Evolutionary conservation across 2,113 vertebrate species (phyloP), one percentile per base, ranked within the genome.

Genomic region (Crypturellus undulatus): DNA sequence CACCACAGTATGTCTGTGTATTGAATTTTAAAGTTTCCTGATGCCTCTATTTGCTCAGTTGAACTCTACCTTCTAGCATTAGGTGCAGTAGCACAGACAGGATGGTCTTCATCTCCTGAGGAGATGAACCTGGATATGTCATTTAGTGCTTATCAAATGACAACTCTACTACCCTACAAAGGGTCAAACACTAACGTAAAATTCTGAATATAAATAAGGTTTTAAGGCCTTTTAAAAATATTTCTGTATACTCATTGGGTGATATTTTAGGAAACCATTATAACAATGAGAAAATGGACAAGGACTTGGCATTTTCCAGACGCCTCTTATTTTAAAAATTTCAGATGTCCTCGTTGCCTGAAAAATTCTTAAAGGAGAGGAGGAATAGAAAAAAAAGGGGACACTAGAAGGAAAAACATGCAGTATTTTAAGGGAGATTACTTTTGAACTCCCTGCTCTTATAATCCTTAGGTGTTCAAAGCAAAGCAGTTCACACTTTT

Each of bases 131-230:
- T 93, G 86, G 43, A 84, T 75, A 64, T 87, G 69, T 63, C 67
- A 49, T 92, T 94, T 89, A 81, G 69, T 69, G 76, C 73, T 92
- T 49, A 78, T 86, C 70, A 90, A 95, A 89, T 87, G 70, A n/a
- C 54, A 88, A 2, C 26, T 84, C 7, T 84, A 88, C 79, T 69
- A 59, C 40, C 10, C 36, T 75, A 65, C 72, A 84, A 86, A 92
- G 90, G 34, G 52, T 87, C 65, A 47, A 92, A 76, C 43, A 86
- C 18, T 36, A 76, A 10, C 21, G 58, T 58, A 73, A 94, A 88
- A 92, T 58, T 86, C 18, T 49, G 49, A 86, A 34, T 60, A 67
- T 72, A 87, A 95, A 76, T 75, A 90, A 89, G 59, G 54, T 40
- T 62, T 22, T 96, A 52, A 69, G 13, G 10, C 25, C 60, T 38